Percentiles rank a stretch among this genome's conserved stretches.
Conservation (phyloP, 2,113 vertebrate genomes). For the Sturnus vulgaris region DNA sequence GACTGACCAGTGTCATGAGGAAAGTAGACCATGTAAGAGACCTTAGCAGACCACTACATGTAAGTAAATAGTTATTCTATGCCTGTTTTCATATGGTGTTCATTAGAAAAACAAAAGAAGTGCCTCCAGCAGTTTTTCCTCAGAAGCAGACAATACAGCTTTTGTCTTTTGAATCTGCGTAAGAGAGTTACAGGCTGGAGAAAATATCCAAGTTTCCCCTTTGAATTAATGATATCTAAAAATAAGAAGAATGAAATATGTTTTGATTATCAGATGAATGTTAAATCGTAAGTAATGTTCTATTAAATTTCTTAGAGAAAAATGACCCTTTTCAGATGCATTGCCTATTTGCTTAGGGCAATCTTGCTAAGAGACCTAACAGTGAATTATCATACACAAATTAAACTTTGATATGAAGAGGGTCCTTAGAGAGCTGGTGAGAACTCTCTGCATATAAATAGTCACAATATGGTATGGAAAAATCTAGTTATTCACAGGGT, state of each 20-base stretch:
- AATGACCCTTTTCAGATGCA: constrained; percentile 2
- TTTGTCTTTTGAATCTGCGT: constrained; percentile 41
- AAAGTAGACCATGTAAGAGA: not conserved
- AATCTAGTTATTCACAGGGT: not conserved
- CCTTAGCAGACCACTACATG: not conserved
- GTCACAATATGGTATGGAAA: not conserved
- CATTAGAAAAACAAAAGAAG: constrained; percentile 52
- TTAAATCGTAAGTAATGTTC: not conserved
- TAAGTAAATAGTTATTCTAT: constrained; percentile 46
- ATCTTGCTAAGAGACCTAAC: not conserved
- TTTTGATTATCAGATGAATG: constrained; percentile 33
- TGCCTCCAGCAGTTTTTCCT: constrained; percentile 40
- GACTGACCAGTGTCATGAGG: not conserved
- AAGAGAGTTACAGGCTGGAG: constrained; percentile 1
- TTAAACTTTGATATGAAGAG: constrained; percentile 45
- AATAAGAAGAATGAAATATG: constrained; percentile 26
- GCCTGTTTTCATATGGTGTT: constrained; percentile 34
- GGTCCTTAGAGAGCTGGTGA: not conserved
- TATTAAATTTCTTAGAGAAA: not conserved
- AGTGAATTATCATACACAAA: constrained; percentile 31
- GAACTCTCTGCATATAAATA: constrained; percentile 25
- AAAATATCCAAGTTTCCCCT: constrained; percentile 16
- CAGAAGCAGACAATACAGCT: constrained; percentile 37
- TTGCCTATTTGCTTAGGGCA: constrained; percentile 11
- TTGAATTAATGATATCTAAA: constrained; percentile 46